phyloP scores from a whole-genome alignment of 2,888 invertebrate genomes.

The Ennomos fuscantarius region DNA sequence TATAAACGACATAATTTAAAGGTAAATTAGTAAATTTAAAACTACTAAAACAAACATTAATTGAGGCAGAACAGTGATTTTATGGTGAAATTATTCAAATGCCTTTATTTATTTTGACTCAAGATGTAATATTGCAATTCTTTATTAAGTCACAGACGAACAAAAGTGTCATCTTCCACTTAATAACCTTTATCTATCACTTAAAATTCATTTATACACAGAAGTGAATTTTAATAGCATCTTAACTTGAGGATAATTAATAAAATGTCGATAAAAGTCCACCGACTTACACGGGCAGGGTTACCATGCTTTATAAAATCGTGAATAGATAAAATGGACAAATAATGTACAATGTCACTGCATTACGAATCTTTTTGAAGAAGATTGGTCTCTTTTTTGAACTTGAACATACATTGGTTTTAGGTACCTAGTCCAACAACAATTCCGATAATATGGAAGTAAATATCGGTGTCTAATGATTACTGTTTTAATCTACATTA shows the following conservation, averaged over 20 bases:
- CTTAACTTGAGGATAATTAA: constrained; percentile 48
- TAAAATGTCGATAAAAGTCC: constrained; percentile 46
- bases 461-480: too few relatives aligned
- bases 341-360: too few relatives aligned
- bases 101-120: constrained; percentile 2
- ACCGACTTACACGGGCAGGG: constrained; percentile 44
- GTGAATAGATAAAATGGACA: too few relatives aligned
- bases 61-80: constrained; percentile 9
- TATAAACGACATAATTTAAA: too few relatives aligned
- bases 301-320: constrained; percentile 5
- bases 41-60: constrained; percentile 5
- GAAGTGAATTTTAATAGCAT: constrained; percentile 41
- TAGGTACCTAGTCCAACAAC: too few relatives aligned
- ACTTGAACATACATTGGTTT: too few relatives aligned
- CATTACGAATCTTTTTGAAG: too few relatives aligned
- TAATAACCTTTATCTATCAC: constrained; percentile 27
- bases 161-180: constrained; percentile 14
- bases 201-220: constrained; percentile 43
- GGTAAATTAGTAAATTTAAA: constrained; percentile 1
- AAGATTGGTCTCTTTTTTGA: too few relatives aligned
- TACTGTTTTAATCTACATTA: too few relatives aligned
- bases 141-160: background rate
- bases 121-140: constrained; percentile 8
- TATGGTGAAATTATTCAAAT: constrained; percentile 25
- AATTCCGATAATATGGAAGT: too few relatives aligned